Percentiles rank a stretch among this genome's conserved stretches.
These are phyloP conservation scores for Meles meles DNA, from an alignment of 2,113 vertebrate species.

Conservation along the genomic window DNA sequence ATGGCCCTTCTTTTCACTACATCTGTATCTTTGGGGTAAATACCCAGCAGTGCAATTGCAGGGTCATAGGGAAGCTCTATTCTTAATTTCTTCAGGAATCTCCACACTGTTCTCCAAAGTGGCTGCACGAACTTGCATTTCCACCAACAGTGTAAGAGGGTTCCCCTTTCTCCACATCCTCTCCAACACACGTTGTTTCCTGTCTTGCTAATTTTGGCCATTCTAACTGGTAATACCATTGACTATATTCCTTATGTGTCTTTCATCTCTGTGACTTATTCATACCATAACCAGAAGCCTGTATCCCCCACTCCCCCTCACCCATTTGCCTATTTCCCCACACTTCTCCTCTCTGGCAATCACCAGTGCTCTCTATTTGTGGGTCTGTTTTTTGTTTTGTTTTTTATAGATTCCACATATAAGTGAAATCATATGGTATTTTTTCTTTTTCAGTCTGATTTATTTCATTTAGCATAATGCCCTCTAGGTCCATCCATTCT, in stretches of 20 bases:
- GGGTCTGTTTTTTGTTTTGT: background rate
- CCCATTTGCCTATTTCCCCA: background rate
- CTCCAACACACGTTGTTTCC: too few species aligned
- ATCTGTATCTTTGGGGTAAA: too few species aligned
- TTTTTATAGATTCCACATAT: background rate
- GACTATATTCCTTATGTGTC: background rate
- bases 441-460: background rate
- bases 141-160: too few species aligned
- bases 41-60: too few species aligned
- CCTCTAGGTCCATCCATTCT: background rate
- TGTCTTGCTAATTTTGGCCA: too few species aligned
- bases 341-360: background rate
- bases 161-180: too few species aligned
- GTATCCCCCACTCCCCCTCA: background rate
- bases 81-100: too few species aligned
- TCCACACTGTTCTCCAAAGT: too few species aligned
- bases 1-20: too few species aligned
- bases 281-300: background rate
- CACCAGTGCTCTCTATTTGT: background rate
- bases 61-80: too few species aligned
- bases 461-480: background rate
- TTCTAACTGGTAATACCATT: too few species aligned
- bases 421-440: background rate
- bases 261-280: background rate
- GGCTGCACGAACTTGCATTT: too few species aligned